Evolutionary conservation across 2,797 vertebrate genomes (phyloP).

Genomic region (Tapera naevia): DNA sequence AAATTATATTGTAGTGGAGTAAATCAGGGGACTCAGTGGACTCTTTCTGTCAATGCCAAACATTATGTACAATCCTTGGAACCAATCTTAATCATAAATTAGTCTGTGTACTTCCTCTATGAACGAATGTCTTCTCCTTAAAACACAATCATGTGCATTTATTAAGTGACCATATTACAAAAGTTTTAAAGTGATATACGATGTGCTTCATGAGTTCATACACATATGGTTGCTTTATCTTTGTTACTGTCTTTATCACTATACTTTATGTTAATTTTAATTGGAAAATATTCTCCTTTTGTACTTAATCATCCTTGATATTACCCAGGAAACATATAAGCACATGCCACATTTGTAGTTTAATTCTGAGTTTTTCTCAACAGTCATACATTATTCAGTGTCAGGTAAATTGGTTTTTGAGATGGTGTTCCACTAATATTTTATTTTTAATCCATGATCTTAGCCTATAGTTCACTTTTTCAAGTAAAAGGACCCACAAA

Average conservation of each 20-base stretch:
- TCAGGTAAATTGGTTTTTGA: background rate
- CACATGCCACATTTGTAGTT: background rate
- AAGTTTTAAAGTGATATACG: background rate
- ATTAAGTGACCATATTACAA: background rate
- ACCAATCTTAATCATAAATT: background rate
- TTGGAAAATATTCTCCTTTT: background rate
- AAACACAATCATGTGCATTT: background rate
- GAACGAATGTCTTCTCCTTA: background rate
- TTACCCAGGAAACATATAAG: background rate
- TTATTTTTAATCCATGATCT: background rate
- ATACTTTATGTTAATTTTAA: background rate
- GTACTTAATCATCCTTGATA: background rate
- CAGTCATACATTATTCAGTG: background rate
- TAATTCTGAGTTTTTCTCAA: background rate
- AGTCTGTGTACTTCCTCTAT: background rate
- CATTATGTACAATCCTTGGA: background rate
- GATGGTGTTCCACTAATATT: background rate
- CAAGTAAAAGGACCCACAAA: background rate
- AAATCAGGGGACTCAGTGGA: background rate
- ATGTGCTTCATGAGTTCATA: background rate
- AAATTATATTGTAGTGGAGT: background rate
- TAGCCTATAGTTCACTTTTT: background rate
- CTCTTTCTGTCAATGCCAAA: background rate
- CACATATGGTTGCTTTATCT: background rate
- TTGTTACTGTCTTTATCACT: background rate